Evolutionary conservation across 1,140 invertebrate genomes (phyloP), one percentile per base, ranked within the genome.

Genomic region (Scaptomyza hsui): DNA sequence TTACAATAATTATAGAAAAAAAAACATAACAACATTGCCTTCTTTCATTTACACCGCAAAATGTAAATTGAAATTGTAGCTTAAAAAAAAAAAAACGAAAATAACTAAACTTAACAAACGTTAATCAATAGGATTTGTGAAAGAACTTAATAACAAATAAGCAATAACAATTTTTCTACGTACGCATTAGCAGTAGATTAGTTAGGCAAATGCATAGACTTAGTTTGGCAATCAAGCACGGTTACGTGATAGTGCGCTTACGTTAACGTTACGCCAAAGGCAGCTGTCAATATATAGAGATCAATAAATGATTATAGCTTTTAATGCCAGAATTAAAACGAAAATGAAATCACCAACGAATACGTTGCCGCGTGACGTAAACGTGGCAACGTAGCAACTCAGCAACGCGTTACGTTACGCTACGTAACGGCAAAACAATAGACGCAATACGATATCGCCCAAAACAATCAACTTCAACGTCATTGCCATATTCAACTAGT

Each of bases 331-430:
- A 67, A 89, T 81, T 52, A 78, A 86, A 82, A 90, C 85, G 78
- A 89, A 89, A 89, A 89, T 89, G 85, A 89, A 89, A 88, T 89
- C 85, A 67, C 85, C 85, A 68, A 78, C 85, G 71, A 89, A 89
- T 71, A 89, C 85, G 82, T 78, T 72, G 81, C 63, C 61, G 68
- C 73, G 81, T 51, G 64, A 85, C 78, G 72, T 75, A 9, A 78
- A 75, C 72, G 83, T 37, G 32, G 32, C 72, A 64, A 88, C 83
- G 83, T 82, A 88, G 75, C 78, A 72, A 63, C 51, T 41, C 35
- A 65, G 78, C 63, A 57, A 53, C 62, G 64, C 75, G 83, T 86
- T 82, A 76, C 81, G 77, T 63, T 57, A 51, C 67, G 65, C 47
- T 51, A 71, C 73, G 77, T 80, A 74, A 61, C 81, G 70, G 21